Percentiles rank a stretch among this genome's conserved stretches.
Evolutionary conservation across 2,113 vertebrate genomes (phyloP).

Genomic region (Thunnus maccoyii): DNA sequence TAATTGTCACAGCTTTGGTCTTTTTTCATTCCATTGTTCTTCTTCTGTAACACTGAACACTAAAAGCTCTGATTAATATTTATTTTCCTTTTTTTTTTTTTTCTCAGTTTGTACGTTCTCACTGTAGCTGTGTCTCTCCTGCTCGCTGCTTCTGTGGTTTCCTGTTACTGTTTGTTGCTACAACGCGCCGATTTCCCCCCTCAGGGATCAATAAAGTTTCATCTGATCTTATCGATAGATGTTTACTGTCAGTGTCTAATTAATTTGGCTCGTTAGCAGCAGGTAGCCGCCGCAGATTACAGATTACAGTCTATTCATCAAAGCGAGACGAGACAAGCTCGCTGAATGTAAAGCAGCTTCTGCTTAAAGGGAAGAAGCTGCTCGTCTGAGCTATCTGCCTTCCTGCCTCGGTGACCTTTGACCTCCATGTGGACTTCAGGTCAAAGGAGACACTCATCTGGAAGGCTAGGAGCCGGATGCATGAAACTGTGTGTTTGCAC

Average conservation of each 20-base stretch:
- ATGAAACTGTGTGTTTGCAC: too few species aligned
- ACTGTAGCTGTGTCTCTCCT: not conserved
- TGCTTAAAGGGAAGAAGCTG: not conserved
- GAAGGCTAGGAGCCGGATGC: too few species aligned
- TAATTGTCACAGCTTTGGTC: conserved; percentile 53
- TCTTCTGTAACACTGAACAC: conserved; percentile 27
- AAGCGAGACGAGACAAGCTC: not conserved
- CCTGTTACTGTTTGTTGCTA: conserved; percentile 14
- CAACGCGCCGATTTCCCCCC: conserved; percentile 27
- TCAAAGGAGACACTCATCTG: not conserved
- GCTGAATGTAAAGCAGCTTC: conserved; percentile 40
- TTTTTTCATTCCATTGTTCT: conserved; percentile 37
- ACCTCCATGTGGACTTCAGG: conserved; percentile 15
- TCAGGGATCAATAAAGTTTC: conserved; percentile 65
- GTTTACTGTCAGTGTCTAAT: conserved; percentile 72
- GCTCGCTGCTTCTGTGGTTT: not conserved
- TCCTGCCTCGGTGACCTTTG: conserved; percentile 19
- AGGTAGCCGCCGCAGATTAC: conserved; percentile 58
- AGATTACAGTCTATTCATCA: conserved; percentile 63
- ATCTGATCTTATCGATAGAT: conserved; percentile 75
- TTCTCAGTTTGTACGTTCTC: not conserved
- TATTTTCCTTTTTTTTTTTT: conserved; percentile 14
- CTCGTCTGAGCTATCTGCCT: not conserved
- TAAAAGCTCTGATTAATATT: conserved; percentile 40
- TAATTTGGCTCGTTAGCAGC: conserved; percentile 72